Base-by-base conservation (phyloP, 2,113 vertebrate species). In the Xenopus borealis region DNA sequence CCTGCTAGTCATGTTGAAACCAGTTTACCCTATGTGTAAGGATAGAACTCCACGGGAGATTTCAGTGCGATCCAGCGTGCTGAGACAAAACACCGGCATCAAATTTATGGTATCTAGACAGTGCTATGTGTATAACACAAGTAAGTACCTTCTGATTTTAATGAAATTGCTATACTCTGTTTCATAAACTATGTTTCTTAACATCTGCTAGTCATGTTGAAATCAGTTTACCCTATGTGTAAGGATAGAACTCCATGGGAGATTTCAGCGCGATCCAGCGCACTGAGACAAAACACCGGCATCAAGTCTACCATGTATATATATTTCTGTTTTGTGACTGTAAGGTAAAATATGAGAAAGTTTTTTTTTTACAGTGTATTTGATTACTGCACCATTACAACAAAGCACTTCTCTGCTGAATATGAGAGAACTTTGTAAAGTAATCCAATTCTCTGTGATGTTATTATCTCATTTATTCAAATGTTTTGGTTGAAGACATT, bases 141-240 rank as follows among this genome's bases (percentile, higher is more conserved):
- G n/a, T n/a, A n/a, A n/a, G n/a, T n/a, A n/a, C n/a, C n/a, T n/a
- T n/a, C n/a, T n/a, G n/a, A n/a, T n/a, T n/a, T n/a, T 87, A 91
- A 82, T 86, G 82, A 83, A 88, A 88, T 85, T 82, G 80, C 81
- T 85, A 72, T 80, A 83, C 75, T 81, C 79, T 83, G 85, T 72
- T 65, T 77, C 73, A 82, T 81, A 79, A 82, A 82, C 73, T 40
- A 33, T 80, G 72, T 72, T 82, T 81, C 78, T 52, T 78, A 82
- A 82, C 84, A 84, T 81, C 81, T 77, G 69, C 77, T 66, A 79
- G 75, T 85, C 82, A 75, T 78, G 67, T 83, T 81, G 82, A 84
- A 74, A 80, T 72, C 63, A 40, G 66, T 66, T 78, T 83, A 46
- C 0, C 17, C 23, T 27, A 27, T 27, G n/a, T n/a, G n/a, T n/a